Evolutionary conservation across 2,888 invertebrate species (phyloP).

Genomic region (Schizaphis graminum): DNA sequence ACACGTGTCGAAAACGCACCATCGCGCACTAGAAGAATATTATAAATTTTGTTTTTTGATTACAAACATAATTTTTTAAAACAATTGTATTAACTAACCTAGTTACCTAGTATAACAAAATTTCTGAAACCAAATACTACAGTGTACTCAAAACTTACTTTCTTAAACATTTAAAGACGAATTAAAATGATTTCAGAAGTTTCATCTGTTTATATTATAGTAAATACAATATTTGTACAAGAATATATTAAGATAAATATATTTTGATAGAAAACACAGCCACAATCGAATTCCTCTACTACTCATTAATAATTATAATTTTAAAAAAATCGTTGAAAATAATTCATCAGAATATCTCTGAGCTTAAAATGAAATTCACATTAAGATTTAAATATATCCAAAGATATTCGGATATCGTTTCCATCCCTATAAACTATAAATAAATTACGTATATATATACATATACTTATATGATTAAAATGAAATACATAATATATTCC

Average conservation of each 20-base stretch:
- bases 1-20: too few relatives aligned
- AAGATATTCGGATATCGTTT: background rate
- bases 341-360: background rate
- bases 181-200: too few relatives aligned
- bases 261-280: background rate
- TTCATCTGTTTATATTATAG: background rate
- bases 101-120: too few relatives aligned
- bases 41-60: too few relatives aligned
- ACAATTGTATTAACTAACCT: too few relatives aligned
- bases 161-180: too few relatives aligned
- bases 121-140: too few relatives aligned
- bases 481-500: background rate
- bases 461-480: background rate
- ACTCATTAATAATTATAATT: background rate
- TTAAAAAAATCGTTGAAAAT: background rate
- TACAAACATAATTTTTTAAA: too few relatives aligned
- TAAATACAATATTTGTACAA: background rate
- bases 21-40: too few relatives aligned
- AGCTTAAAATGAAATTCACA: background rate
- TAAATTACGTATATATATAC: background rate
- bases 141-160: too few relatives aligned
- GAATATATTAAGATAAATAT: background rate
- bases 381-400: background rate
- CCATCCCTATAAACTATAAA: background rate
- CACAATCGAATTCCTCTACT: background rate